Conservation (phyloP, 2,113 vertebrate species). For the Sialia sialis region DNA sequence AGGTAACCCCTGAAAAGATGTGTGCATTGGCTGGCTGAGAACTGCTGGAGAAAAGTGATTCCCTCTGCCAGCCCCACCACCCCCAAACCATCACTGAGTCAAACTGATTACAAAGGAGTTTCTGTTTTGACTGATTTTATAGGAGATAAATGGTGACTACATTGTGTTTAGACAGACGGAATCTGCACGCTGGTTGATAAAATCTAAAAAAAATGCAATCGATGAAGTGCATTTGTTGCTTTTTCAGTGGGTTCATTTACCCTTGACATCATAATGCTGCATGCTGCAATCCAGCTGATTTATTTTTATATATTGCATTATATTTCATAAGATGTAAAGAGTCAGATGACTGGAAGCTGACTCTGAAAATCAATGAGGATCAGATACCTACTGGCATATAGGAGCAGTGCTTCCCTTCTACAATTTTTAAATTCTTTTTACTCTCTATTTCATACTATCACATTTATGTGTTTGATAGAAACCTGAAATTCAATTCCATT, state of each 20-base stretch:
- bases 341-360: background rate
- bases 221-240: background rate
- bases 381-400: background rate
- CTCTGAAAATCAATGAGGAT: conserved; percentile 17
- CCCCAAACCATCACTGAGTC: background rate
- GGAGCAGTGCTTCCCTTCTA: background rate
- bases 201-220: conserved; percentile 16
- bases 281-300: background rate
- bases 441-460: background rate
- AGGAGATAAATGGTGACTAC: conserved; percentile 37
- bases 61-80: background rate
- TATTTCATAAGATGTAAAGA: background rate
- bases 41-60: conserved; percentile 25
- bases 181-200: background rate
- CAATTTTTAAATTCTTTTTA: background rate
- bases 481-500: background rate
- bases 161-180: background rate
- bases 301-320: conserved; percentile 25
- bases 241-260: conserved; percentile 30
- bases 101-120: conserved; percentile 42
- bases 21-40: background rate
- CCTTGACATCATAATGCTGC: background rate
- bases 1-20: conserved; percentile 35
- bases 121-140: conserved; percentile 55
- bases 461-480: background rate